Percentiles rank a stretch among this genome's conserved stretches.
phyloP scores from a whole-genome alignment of 2,797 vertebrate species.

The Diplodus sargus region DNA sequence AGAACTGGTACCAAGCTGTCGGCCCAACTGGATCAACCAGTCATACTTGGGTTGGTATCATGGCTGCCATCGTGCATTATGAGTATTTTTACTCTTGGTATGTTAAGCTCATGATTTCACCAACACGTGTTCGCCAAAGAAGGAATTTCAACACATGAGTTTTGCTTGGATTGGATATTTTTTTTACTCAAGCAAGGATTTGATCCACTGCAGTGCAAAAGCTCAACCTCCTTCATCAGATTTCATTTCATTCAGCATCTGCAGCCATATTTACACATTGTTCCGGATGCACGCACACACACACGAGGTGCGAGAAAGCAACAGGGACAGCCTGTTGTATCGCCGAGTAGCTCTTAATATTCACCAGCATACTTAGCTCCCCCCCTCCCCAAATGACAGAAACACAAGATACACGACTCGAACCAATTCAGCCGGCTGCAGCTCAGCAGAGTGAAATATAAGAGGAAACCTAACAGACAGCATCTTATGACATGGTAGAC shows the following conservation, averaged over 20 bases:
- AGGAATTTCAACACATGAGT: too few species aligned
- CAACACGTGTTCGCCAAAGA: too few species aligned
- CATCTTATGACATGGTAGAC: slow-evolving; percentile 68
- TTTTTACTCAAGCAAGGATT: not conserved
- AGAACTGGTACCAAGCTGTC: too few species aligned
- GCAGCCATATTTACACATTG: slow-evolving; percentile 14
- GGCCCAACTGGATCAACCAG: too few species aligned
- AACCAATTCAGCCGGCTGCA: slow-evolving; percentile 56
- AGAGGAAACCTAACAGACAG: slow-evolving; percentile 68
- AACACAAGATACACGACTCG: slow-evolving; percentile 56
- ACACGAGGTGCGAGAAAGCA: not conserved
- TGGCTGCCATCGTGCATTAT: not conserved
- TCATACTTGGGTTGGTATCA: not conserved
- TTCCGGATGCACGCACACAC: slow-evolving; percentile 2
- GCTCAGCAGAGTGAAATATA: slow-evolving; percentile 67
- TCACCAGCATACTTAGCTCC: slow-evolving; percentile 45
- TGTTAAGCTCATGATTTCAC: too few species aligned
- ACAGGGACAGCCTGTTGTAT: slow-evolving; percentile 14
- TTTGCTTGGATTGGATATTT: not conserved
- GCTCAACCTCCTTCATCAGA: slow-evolving; percentile 8
- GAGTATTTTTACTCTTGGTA: not conserved
- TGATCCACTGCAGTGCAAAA: not conserved
- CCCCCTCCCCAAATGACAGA: slow-evolving; percentile 21
- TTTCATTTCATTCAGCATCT: slow-evolving; percentile 21
- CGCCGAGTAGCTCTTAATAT: slow-evolving; percentile 62